phyloP scores from a whole-genome alignment of 2,888 invertebrate species.

The Oxytorus armatus region DNA sequence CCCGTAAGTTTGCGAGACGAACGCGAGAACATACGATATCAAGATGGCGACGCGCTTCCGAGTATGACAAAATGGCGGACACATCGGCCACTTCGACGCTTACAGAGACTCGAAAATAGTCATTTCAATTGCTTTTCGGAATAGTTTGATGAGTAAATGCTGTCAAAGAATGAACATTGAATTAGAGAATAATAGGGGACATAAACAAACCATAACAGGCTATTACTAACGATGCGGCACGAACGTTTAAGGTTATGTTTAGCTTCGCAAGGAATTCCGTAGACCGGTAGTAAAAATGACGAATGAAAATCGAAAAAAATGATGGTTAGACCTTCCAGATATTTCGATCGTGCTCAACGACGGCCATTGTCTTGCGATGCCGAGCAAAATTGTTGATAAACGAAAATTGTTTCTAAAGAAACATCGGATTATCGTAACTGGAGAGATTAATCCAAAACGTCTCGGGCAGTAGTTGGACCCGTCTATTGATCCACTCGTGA shows the following conservation, averaged over 20 bases:
- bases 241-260: background rate
- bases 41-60: background rate
- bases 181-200: no score
- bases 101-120: background rate
- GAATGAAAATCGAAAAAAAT: no score
- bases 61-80: background rate
- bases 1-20: conserved; percentile 7
- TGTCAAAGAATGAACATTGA: background rate
- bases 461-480: background rate
- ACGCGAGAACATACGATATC: conserved; percentile 4
- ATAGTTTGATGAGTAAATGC: background rate
- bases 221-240: background rate
- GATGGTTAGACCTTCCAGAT: no score
- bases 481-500: background rate
- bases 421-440: no score
- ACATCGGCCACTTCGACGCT: background rate
- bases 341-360: no score
- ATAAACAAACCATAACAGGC: no score
- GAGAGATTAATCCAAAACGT: background rate
- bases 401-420: background rate
- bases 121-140: background rate
- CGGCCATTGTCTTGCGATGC: no score
- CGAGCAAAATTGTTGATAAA: no score
- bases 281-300: no score
- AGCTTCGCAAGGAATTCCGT: background rate